Conservation (phyloP, 2,113 vertebrate genomes). For the Osmerus mordax region DNA sequence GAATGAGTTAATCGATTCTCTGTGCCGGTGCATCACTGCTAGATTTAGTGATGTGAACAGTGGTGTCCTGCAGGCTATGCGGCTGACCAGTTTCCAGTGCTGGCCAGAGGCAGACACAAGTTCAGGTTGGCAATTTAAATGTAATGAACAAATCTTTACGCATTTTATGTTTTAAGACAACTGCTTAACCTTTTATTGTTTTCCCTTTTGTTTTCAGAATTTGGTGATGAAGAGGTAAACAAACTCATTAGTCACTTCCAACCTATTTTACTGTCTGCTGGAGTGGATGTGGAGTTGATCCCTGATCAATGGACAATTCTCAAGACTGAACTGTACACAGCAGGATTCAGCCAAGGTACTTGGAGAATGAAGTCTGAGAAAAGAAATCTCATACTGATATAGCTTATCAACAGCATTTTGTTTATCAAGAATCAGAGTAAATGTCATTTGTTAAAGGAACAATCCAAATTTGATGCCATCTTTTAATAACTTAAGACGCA, state of each 20-base stretch:
- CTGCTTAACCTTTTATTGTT: not conserved
- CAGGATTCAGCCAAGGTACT: not conserved
- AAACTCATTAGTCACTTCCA: not conserved
- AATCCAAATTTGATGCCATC: constrained; percentile 7
- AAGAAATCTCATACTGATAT: not conserved
- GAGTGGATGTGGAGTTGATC: not conserved
- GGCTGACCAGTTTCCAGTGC: too few relatives aligned
- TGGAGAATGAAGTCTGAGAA: not conserved
- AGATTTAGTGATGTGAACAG: not conserved
- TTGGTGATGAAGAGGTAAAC: not conserved
- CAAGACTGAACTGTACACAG: not conserved
- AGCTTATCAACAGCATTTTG: not conserved
- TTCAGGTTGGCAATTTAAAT: too few relatives aligned
- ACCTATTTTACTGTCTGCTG: not conserved
- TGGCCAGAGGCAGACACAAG: too few relatives aligned
- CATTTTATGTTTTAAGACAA: too few relatives aligned
- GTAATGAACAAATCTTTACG: too few relatives aligned
- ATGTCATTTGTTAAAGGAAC: not conserved
- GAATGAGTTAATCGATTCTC: not conserved
- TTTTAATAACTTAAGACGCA: constrained; percentile 16
- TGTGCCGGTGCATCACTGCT: not conserved
- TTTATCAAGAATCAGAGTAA: not conserved
- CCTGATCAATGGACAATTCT: not conserved
- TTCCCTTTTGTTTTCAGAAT: not conserved
- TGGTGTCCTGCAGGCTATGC: not conserved